Conservation (phyloP, 2,113 vertebrate genomes). For the Salvelinus alpinus region DNA sequence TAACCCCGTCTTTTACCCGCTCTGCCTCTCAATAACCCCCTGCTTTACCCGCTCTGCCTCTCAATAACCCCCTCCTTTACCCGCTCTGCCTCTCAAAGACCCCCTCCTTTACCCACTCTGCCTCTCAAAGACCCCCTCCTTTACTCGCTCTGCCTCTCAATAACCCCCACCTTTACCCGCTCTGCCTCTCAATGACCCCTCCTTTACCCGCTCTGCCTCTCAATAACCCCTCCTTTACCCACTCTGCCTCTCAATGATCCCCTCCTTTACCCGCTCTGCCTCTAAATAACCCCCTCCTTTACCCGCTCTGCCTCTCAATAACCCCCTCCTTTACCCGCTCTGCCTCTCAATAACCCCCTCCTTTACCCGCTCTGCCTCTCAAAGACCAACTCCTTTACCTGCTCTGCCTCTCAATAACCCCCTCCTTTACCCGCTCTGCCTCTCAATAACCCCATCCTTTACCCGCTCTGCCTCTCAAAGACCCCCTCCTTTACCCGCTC, state of each 20-base stretch:
- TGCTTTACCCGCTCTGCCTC: too few relatives aligned
- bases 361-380: too few relatives aligned
- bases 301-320: too few relatives aligned
- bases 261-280: not conserved
- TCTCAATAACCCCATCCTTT: too few relatives aligned
- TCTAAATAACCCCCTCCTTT: not conserved
- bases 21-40: not conserved
- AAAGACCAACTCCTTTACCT: not conserved
- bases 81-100: too few relatives aligned
- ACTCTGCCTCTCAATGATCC: not conserved
- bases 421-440: too few relatives aligned
- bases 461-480: too few relatives aligned
- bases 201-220: not conserved
- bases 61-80: not conserved
- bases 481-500: too few relatives aligned
- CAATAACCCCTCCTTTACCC: not conserved
- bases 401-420: too few relatives aligned
- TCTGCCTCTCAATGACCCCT: not conserved
- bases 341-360: not conserved
- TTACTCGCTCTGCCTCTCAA: too few relatives aligned
- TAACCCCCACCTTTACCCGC: not conserved
- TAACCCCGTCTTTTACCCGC: too few relatives aligned
- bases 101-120: not conserved
- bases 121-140: not conserved
- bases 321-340: not conserved